These are phyloP conservation scores for Drosophila hawaiiensis DNA, from an alignment of 2,888 invertebrate genomes.

Conservation along the genomic window DNA sequence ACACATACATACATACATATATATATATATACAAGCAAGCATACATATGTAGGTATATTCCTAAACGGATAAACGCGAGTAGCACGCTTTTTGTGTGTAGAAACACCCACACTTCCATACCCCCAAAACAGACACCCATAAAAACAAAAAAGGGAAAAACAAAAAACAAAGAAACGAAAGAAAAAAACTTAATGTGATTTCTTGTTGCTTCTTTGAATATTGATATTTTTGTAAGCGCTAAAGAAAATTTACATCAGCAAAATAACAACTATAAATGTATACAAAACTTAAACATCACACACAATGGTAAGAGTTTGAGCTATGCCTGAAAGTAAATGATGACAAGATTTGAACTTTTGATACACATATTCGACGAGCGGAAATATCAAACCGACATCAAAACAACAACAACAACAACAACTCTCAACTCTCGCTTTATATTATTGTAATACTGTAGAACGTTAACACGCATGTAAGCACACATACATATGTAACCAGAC, in stretches of 20 bases:
- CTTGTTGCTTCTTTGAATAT: slow-evolving; percentile 80
- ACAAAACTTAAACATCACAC: slow-evolving; percentile 6
- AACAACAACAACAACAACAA: neutral
- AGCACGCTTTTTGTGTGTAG: slow-evolving; percentile 77
- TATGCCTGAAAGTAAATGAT: neutral
- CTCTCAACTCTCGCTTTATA: slow-evolving; percentile 26
- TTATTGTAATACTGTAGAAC: slow-evolving; percentile 17
- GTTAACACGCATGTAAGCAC: slow-evolving; percentile 21
- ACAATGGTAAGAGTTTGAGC: slow-evolving; percentile 8
- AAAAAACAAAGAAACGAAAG: neutral
- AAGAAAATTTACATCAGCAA: slow-evolving; percentile 33
- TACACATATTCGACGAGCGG: slow-evolving; percentile 47
- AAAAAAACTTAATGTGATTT: slow-evolving; percentile 70
- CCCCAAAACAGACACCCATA: slow-evolving; percentile 16
- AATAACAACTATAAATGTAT: slow-evolving; percentile 16
- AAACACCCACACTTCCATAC: slow-evolving; percentile 25
- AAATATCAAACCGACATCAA: slow-evolving; percentile 1
- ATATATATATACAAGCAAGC: slow-evolving; percentile 25
- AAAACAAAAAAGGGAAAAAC: slow-evolving; percentile 8
- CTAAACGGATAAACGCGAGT: slow-evolving; percentile 58
- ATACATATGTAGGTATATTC: slow-evolving; percentile 34
- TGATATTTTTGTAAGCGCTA: slow-evolving; percentile 74
- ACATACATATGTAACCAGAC: slow-evolving; percentile 15
- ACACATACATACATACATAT: slow-evolving; percentile 32
- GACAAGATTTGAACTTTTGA: slow-evolving; percentile 54